Base-by-base conservation (phyloP, 2,113 vertebrate genomes). In the Rhinolophus ferrumequinum region DNA sequence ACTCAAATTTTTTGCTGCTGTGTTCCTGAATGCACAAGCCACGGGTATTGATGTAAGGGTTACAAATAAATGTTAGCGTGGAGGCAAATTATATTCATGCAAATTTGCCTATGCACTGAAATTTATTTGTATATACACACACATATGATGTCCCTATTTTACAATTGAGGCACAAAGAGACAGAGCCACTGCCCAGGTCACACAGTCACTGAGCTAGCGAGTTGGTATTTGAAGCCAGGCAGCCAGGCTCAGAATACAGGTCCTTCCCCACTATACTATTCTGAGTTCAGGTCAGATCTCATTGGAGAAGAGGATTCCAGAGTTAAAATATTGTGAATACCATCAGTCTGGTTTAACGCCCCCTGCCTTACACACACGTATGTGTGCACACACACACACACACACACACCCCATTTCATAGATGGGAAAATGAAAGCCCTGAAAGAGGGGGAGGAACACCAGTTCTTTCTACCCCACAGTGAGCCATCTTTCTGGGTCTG, bases 11-110 rank as follows among this genome's bases (percentile, higher is more conserved):
- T 35, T 38, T 77, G n/a, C 18, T 2, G 11, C 13, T 6, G 3
- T 9, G 33, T 38, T 11, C 2, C 0, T 4, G 50, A 52, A 5
- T 9, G 14, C 28, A 8, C 14, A 0, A 26, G 19, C 38, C 5
- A 0, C 26, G 2, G 67, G 8, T 12, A 22, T n/a, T 33, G 76
- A 95, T 41, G 33, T 19, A 30, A 38, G 28, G 38, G 9, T 88
- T 58, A 44, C 58, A 5, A 15, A 28, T 47, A 52, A 3, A 73
- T 52, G 11, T 77, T 52, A 62, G 38, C n/a, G 35, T 35, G 14
- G 8, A 58, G 76, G 76, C 21, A 60, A 58, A 38, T 38, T 47
- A 13, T 50, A 50, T 50, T 50, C 47, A 50, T 50, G 47, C 52
- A 54, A 54, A 54, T 54, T 54, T 54, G 52, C 52, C 52, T 18